Conservation (phyloP, 2,797 vertebrate genomes). For the Enteromius viviparus region DNA sequence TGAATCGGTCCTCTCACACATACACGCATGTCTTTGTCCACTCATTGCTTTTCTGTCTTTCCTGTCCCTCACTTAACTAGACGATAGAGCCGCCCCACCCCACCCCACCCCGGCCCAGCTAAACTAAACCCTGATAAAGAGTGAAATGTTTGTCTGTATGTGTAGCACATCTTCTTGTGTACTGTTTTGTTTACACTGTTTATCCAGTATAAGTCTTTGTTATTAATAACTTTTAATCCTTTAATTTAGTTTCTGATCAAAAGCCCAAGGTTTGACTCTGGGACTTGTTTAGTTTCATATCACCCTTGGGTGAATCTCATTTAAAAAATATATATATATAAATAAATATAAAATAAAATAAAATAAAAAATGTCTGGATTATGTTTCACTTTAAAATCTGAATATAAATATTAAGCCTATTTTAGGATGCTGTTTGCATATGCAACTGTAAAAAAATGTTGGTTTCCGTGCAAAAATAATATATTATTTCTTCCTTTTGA, state of each 20-base stretch:
- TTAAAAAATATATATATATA: neutral
- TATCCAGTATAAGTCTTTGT: neutral
- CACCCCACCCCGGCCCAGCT: constrained; percentile 6
- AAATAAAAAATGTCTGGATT: neutral
- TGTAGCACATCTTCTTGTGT: constrained; percentile 49
- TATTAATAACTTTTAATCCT: neutral
- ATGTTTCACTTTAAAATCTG: neutral
- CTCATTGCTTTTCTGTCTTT: constrained; percentile 25
- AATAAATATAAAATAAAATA: too few species aligned
- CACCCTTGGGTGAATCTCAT: neutral
- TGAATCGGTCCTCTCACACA: constrained; percentile 44
- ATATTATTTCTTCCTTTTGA: neutral
- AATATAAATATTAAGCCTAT: neutral
- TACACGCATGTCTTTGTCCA: constrained; percentile 44
- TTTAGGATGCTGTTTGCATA: neutral
- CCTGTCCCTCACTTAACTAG: constrained; percentile 27
- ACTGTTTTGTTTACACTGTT: constrained; percentile 34
- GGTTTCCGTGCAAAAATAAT: neutral
- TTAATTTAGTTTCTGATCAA: neutral
- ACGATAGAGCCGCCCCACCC: neutral
- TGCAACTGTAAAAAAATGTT: neutral
- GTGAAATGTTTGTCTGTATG: constrained; percentile 54
- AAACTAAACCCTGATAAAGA: constrained; percentile 33
- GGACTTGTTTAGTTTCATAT: neutral
- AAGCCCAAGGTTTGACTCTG: neutral